Evolutionary conservation across 2,888 invertebrate genomes (phyloP), one percentile per base, ranked within the genome.

Genomic region (Pheosia tremula): DNA sequence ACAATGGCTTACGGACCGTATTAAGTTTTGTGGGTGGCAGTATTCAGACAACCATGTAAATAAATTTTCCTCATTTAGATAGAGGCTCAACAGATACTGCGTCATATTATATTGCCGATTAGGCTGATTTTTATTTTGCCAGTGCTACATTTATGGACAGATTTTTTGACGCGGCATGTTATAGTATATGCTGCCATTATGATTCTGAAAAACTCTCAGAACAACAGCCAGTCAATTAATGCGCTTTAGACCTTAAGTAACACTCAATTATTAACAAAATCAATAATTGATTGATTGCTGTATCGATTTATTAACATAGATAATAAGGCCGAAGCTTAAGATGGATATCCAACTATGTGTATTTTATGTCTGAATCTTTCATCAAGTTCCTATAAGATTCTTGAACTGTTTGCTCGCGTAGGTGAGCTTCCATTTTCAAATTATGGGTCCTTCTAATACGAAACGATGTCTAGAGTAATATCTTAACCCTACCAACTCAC

Each of bases 1-100:
- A 60, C 64, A 68, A 69, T 63, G 63, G 68, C 69, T 72, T 70
- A 73, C 69, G 66, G 59, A 63, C 62, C 65, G 62, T 72, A 74
- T 67, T 72, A 69, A 65, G 50, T 69, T 67, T 52, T 59, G 54
- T 66, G 59, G 50, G 61, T 67, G 64, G 61, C 64, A 65, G 57
- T 63, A 62, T 58, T 43, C 41, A 57, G 41, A 52, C 43, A 60
- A 59, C 53, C 53, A 5, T 53, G 8, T 5, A 43, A 24, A 24
- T 24, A 41, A 8, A 41, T 41, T 41, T 41, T 3, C 8, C 8
- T 41, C 8, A 41, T 41, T 7, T 41, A 8, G 5, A 3, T 5
- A 8, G 5, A 41, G 41, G 5, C 8, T 41, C 8, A 41, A 41
- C 5, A 41, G 41, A 41, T 41, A 7, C 41, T 41, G 8, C 41